A percentile compares a stretch with the other conserved stretches of the same genome.
phyloP scores from a whole-genome alignment of 1,140 invertebrate species.

The Diorhabda sublineata region DNA sequence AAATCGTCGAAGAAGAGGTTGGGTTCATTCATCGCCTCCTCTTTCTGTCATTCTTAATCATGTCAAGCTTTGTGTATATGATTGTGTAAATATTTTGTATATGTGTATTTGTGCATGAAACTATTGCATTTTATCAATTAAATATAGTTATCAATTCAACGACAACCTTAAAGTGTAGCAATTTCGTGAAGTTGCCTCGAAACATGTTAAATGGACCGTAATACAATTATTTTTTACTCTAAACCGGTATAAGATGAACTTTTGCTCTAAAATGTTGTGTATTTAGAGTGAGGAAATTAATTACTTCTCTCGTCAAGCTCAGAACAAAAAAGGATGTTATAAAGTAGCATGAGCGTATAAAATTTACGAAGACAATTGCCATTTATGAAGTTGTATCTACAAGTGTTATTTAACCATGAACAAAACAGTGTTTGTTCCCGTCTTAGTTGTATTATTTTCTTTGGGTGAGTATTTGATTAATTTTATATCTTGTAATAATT shows the following conservation, averaged over 20 bases:
- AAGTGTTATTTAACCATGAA: neutral
- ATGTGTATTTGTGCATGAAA: neutral
- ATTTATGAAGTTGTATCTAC: neutral
- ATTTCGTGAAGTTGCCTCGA: neutral
- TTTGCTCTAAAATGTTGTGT: conserved; percentile 14
- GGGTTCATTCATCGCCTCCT: neutral
- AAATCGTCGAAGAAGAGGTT: neutral
- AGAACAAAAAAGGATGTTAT: neutral
- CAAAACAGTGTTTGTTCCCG: neutral
- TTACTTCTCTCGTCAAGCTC: neutral
- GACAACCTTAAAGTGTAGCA: neutral
- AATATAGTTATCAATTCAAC: neutral
- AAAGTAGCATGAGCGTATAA: neutral
- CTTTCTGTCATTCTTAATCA: neutral
- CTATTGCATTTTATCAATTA: neutral
- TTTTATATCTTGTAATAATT: too few species aligned
- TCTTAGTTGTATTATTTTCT: neutral
- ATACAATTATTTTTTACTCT: neutral
- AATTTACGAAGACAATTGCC: neutral
- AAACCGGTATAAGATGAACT: conserved; percentile 18
- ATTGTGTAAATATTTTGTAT: neutral
- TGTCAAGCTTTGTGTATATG: neutral
- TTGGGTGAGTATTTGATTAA: neutral
- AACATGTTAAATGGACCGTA: neutral
- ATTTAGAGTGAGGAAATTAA: neutral